phyloP scores from a whole-genome alignment of 2,888 invertebrate species.

The Celastrina argiolus region DNA sequence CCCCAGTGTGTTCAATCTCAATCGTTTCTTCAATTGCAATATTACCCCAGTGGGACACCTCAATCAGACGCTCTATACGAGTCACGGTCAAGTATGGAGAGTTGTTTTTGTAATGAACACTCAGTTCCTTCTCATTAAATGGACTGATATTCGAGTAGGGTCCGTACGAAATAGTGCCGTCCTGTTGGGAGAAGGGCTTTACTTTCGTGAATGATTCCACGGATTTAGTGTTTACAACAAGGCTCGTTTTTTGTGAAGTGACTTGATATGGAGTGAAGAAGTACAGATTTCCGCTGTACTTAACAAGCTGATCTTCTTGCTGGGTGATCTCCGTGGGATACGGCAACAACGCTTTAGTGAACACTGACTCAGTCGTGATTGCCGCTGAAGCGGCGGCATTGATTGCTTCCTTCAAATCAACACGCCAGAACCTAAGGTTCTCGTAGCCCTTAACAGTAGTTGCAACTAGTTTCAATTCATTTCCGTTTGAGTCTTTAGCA shows the following conservation, averaged over 20 bases:
- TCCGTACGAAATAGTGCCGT: conserved; percentile 91
- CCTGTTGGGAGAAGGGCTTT: conserved; percentile 87
- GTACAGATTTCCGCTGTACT: conserved; percentile 90
- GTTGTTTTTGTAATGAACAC: conserved; percentile 96
- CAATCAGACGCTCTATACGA: conserved; percentile 89
- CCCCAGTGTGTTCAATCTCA: conserved; percentile 95
- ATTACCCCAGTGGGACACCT: conserved; percentile 99
- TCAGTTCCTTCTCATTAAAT: conserved; percentile 80
- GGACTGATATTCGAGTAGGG: conserved; percentile 87
- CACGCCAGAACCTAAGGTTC: conserved; percentile 72
- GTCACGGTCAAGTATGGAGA: conserved; percentile 97
- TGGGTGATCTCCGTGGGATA: conserved; percentile 94
- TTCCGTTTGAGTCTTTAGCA: conserved; percentile 80
- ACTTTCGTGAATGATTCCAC: conserved; percentile 90
- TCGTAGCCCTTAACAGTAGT: conserved; percentile 72
- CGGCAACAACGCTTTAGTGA: conserved; percentile 86
- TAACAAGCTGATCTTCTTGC: conserved; percentile 94
- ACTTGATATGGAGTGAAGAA: conserved; percentile 90
- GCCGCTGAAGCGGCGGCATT: conserved; percentile 77
- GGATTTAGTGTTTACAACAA: conserved; percentile 86
- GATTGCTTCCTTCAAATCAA: conserved; percentile 79
- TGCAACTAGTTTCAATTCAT: conserved; percentile 75
- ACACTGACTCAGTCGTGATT: conserved; percentile 84
- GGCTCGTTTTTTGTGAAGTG: conserved; percentile 87
- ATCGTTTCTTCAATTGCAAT: conserved; percentile 97